Evolutionary conservation across 2,113 vertebrate species (phyloP), one percentile per base, ranked within the genome.

Genomic region (Macquaria ambigua): DNA sequence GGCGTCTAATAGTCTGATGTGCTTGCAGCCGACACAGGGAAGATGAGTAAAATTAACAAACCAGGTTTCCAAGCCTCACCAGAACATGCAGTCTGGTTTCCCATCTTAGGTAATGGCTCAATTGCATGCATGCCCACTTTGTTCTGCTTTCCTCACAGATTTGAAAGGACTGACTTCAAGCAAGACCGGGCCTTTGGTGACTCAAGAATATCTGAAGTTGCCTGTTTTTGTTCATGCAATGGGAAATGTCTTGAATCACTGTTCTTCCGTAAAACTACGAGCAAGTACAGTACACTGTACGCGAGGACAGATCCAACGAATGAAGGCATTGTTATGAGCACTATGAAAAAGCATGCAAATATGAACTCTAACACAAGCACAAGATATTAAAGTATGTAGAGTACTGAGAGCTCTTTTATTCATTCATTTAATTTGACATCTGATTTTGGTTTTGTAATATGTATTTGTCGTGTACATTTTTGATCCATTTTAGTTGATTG

Each of bases 1-100:
- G 52, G 14, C 6, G 5, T 82, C 59, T 79, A 70, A 85, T 76
- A 53, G 75, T 50, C 28, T 79, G 71, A 82, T 78, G 80, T 55
- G 23, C 53, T 74, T 66, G 72, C 56, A 48, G 59, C 50, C 12
- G 7, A 69, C 53, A 63, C 9, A n/a, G 14, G 15, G 41, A 74
- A 37, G 43, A 79, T 25, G 56, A 74, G 58, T 41, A 52, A 58
- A 74, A 21, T 20, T 6, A 67, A 70, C 41, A 72, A 73, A 63
- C 28, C 43, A 61, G 58, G 31, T 80, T 48, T 79, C 25, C 48
- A 74, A 53, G 4, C 56, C 25, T 31, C 21, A 43, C 31, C 50
- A 66, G 8, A 66, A 50, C 50, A 69, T 68, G 64, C 31, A 31
- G 52, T 52, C 39, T 61, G 46, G 77, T 53, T 41, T 81, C 14